A percentile compares a stretch with the other conserved stretches of the same genome.
Evolutionary conservation across 2,888 invertebrate species (phyloP).

Genomic region (Pimpla rufipes): DNA sequence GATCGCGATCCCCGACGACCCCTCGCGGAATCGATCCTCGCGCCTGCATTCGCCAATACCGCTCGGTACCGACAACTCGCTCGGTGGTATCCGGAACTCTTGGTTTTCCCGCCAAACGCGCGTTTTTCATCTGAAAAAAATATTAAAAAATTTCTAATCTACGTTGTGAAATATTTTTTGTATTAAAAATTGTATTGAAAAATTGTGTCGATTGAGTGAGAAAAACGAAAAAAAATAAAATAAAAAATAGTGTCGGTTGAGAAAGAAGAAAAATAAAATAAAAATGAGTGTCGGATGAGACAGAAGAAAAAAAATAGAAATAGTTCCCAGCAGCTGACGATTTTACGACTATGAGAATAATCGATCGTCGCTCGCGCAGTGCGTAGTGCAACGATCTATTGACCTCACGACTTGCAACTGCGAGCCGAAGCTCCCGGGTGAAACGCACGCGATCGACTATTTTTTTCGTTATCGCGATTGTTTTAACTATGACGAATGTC

Average conservation of each 20-base stretch:
- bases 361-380: not conserved
- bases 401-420: not conserved
- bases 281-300: too few relatives aligned
- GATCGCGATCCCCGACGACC: conserved; percentile 10
- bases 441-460: not conserved
- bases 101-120: not conserved
- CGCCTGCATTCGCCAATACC: not conserved
- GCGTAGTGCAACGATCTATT: not conserved
- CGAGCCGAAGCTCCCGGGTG: not conserved
- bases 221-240: not conserved
- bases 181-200: not conserved
- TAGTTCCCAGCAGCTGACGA: not conserved
- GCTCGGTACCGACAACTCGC: not conserved
- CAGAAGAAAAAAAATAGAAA: not conserved
- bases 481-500: not conserved
- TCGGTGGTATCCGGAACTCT: not conserved
- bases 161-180: not conserved
- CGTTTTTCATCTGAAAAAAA: not conserved
- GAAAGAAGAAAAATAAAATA: too few relatives aligned
- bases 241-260: too few relatives aligned
- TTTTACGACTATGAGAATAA: not conserved
- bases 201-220: too few relatives aligned
- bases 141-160: not conserved
- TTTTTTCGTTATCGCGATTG: not conserved
- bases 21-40: conserved; percentile 9